Evolutionary conservation across 2,888 invertebrate genomes (phyloP).

Genomic region (Spilosoma lubricipeda): DNA sequence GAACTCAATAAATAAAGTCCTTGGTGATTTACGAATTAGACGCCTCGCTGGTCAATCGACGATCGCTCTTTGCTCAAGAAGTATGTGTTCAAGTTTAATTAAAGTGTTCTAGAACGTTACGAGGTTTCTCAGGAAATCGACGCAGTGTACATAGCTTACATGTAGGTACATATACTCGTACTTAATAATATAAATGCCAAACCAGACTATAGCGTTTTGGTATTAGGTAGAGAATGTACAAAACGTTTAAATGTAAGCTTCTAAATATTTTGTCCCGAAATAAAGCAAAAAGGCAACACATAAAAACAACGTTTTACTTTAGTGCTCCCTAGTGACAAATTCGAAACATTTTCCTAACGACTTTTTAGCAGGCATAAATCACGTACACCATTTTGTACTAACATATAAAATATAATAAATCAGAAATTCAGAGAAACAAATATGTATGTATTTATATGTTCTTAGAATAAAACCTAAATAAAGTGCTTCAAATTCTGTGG

Average conservation of each 20-base stretch:
- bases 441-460: slow-evolving; percentile 8
- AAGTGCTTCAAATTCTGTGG: not conserved
- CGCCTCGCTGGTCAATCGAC: slow-evolving; percentile 40
- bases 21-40: slow-evolving; percentile 18
- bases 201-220: too few relatives aligned
- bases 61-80: slow-evolving; percentile 35
- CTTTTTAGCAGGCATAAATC: slow-evolving; percentile 6
- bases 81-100: slow-evolving; percentile 45
- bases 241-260: not conserved
- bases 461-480: not conserved
- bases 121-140: slow-evolving; percentile 23
- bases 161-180: not conserved
- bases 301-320: not conserved
- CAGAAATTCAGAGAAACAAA: not conserved
- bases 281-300: not conserved
- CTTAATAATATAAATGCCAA: not conserved
- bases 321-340: not conserved
- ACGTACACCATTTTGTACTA: slow-evolving; percentile 2
- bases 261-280: not conserved
- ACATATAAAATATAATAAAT: not conserved
- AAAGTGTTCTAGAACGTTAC: slow-evolving; percentile 38
- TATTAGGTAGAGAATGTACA: not conserved
- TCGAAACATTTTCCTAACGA: slow-evolving; percentile 1
- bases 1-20: not conserved
- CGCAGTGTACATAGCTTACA: slow-evolving; percentile 12